Evolutionary conservation across 1,140 invertebrate species (phyloP), one percentile per base, ranked within the genome.

Genomic region (Drosophila arawakana): DNA sequence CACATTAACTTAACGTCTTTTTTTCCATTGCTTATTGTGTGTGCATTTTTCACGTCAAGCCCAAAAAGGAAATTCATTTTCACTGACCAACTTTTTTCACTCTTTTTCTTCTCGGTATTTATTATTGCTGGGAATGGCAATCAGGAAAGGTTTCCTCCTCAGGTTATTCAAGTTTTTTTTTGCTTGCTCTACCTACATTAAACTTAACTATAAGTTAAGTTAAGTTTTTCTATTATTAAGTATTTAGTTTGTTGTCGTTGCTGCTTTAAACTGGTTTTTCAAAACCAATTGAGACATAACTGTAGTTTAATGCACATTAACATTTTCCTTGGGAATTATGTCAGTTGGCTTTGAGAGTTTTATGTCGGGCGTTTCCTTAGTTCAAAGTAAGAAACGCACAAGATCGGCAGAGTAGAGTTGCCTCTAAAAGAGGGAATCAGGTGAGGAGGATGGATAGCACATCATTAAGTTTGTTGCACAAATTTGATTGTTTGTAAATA

Each of bases 271-370:
- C 81, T 65, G 62, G 81, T 80, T 84, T 83, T 30, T 30, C 25
- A 30, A 6, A 60, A 43, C 50, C 78, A 83, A 82, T 82, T 83
- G 81, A 83, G 81, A 84, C 80, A 82, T 73, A 83, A 73, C 80
- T 76, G 81, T 84, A 69, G 75, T 55, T 82, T 76, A 76, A 80
- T 84, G 68, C 81, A 76, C 58, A 79, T 80, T 83, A 83, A 83
- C 76, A 83, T 83, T 83, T 83, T 83, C 63, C 81, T 60, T 80
- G 80, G 80, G 80, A 83, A 83, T 83, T 84, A 83, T 83, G 80
- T 83, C 81, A 83, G 81, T 83, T 80, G 80, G 76, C 37, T 81
- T 44, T 15, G 8, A 37, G 30, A 30, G 25, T 30, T 54, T 54
- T 54, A 9, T 10, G 3, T 3, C 34, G 15, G 9, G 21, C 25